These are phyloP conservation scores for Therioaphis trifolii DNA, from an alignment of 2,888 invertebrate species.

Conservation along the genomic window DNA sequence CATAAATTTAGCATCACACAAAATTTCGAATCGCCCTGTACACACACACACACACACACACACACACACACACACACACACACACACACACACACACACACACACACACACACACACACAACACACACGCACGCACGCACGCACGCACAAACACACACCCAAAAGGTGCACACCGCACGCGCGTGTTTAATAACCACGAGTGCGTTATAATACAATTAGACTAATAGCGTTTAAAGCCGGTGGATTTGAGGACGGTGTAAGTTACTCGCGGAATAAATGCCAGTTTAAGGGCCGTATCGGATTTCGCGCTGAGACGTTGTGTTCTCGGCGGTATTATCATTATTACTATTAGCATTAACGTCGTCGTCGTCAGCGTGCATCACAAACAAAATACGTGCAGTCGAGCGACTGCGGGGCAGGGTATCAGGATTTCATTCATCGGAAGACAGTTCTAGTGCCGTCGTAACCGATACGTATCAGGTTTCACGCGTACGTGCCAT, in stretches of 20 bases:
- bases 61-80: too few species aligned
- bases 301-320: conserved; percentile 17
- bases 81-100: too few species aligned
- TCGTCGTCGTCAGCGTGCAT: neutral
- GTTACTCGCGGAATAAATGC: conserved; percentile 50
- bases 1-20: too few species aligned
- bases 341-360: neutral
- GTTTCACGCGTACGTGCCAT: neutral
- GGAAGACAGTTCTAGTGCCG: too few species aligned
- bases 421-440: neutral
- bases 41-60: too few species aligned
- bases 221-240: conserved; percentile 57
- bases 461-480: neutral
- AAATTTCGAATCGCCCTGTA: too few species aligned
- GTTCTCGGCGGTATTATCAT: neutral
- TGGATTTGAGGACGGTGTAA: conserved; percentile 37
- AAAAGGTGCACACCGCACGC: too few species aligned
- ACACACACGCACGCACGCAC: too few species aligned
- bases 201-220: conserved; percentile 52
- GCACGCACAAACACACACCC: too few species aligned
- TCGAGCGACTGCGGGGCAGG: neutral
- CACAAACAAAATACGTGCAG: neutral
- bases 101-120: too few species aligned
- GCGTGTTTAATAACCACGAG: neutral
- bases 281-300: conserved; percentile 42